Evolutionary conservation across 2,797 vertebrate genomes (phyloP).

Genomic region (Columba guinea): DNA sequence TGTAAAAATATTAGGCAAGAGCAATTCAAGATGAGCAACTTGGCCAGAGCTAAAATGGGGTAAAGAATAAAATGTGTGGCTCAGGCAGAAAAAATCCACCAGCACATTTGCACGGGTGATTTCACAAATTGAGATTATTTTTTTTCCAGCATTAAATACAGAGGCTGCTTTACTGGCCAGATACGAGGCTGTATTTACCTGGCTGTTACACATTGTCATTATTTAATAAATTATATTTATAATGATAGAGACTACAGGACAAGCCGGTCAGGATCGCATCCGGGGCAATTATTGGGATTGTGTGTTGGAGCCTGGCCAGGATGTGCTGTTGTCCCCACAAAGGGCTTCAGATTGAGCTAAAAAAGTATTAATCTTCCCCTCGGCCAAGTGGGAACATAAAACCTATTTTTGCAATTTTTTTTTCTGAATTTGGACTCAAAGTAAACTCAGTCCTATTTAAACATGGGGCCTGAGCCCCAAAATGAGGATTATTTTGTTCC

Average conservation of each 20-base stretch:
- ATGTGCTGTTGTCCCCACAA: rapidly evolving
- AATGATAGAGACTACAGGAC: background rate
- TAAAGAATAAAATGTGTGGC: background rate
- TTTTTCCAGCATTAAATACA: background rate
- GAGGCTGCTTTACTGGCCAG: background rate
- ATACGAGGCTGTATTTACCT: background rate
- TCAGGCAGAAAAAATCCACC: background rate
- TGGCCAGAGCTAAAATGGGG: background rate
- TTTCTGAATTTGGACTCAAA: background rate
- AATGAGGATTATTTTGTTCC: rapidly evolving
- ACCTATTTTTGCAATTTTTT: background rate
- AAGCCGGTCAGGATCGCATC: background rate
- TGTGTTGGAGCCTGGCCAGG: background rate
- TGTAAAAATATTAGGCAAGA: background rate
- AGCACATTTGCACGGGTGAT: rapidly evolving
- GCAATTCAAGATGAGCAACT: background rate
- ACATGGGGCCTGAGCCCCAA: rapidly evolving
- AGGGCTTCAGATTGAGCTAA: background rate
- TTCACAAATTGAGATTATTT: background rate
- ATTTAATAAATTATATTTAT: constrained; percentile 49
- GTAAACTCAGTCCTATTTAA: background rate
- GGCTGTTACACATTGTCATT: background rate
- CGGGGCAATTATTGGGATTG: background rate
- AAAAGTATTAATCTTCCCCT: background rate
- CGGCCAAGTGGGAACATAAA: background rate